phyloP scores from a whole-genome alignment of 30 jellyfish, hydroid and myxozoan species.

The Hydractinia symbiolongicarpus region DNA sequence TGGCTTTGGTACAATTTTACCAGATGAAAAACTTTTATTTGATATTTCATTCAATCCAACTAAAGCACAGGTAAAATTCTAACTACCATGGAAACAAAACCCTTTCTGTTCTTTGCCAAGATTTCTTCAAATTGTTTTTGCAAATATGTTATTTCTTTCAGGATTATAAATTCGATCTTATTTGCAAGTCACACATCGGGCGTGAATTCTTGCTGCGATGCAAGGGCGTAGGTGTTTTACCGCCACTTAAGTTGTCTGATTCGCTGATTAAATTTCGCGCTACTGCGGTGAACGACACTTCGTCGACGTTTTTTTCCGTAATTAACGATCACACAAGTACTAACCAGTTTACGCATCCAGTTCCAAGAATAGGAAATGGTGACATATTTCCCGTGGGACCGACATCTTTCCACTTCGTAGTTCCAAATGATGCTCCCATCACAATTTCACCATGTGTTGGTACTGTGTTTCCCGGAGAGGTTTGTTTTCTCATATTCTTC shows the following conservation, averaged over 20 bases:
- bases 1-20: slow-evolving; percentile 91
- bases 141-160: not conserved
- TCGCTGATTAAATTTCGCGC: slow-evolving; percentile 64
- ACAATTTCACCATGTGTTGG: slow-evolving; percentile 83
- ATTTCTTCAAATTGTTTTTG: not conserved
- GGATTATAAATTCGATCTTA: slow-evolving; percentile 64
- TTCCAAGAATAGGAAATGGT: slow-evolving; percentile 79
- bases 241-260: slow-evolving; percentile 70
- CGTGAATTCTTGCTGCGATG: slow-evolving; percentile 61
- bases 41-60: slow-evolving; percentile 66
- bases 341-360: slow-evolving; percentile 75
- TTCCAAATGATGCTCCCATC: slow-evolving; percentile 54
- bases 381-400: slow-evolving; percentile 90
- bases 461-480: slow-evolving; percentile 85
- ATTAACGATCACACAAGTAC: slow-evolving; percentile 55
- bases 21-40: slow-evolving; percentile 59
- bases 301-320: slow-evolving; percentile 57
- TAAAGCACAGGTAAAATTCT: slow-evolving; percentile 68
- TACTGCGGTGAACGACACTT: slow-evolving; percentile 69
- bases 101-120: not conserved
- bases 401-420: slow-evolving; percentile 68
- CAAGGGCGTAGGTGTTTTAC: slow-evolving; percentile 79
- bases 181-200: slow-evolving; percentile 94
- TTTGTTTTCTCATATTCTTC: not conserved
- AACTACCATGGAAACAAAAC: not conserved